phyloP scores from a whole-genome alignment of 2,797 vertebrate species.

The Betta splendens region DNA sequence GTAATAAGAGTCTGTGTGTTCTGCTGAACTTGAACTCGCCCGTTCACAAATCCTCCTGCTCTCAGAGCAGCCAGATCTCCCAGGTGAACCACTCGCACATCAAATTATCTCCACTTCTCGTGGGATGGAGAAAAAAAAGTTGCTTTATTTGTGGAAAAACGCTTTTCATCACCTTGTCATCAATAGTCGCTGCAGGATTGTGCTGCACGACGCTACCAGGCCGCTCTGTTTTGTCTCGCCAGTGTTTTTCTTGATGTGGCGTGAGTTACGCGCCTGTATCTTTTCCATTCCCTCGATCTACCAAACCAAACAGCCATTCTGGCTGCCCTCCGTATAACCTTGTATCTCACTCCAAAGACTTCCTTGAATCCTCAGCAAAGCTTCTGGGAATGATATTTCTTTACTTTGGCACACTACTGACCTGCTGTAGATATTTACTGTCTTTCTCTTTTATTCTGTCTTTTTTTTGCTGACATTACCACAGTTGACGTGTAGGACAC shows the following conservation, averaged over 20 bases:
- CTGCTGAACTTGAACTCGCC: constrained; percentile 66
- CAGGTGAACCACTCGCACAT: constrained; percentile 65
- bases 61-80: constrained; percentile 61
- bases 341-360: constrained; percentile 76
- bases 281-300: constrained; percentile 57
- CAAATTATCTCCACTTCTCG: constrained; percentile 49
- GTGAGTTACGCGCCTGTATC: constrained; percentile 56
- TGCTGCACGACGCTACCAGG: constrained; percentile 27
- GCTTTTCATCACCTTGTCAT: constrained; percentile 33
- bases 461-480: constrained; percentile 2
- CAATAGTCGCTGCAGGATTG: constrained; percentile 43
- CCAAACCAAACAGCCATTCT: constrained; percentile 71
- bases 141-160: constrained; percentile 55
- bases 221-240: constrained; percentile 16
- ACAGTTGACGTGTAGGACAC: constrained; percentile 1
- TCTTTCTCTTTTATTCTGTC: constrained; percentile 26
- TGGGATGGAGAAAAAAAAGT: constrained; percentile 31
- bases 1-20: constrained; percentile 77
- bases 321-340: constrained; percentile 79
- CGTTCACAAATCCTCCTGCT: constrained; percentile 68
- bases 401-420: constrained; percentile 68
- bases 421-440: constrained; percentile 68
- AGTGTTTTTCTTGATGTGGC: constrained; percentile 44
- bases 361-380: constrained; percentile 70
- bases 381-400: constrained; percentile 76